phyloP scores from a whole-genome alignment of 1,140 invertebrate genomes.

The Drosophila burlai region DNA sequence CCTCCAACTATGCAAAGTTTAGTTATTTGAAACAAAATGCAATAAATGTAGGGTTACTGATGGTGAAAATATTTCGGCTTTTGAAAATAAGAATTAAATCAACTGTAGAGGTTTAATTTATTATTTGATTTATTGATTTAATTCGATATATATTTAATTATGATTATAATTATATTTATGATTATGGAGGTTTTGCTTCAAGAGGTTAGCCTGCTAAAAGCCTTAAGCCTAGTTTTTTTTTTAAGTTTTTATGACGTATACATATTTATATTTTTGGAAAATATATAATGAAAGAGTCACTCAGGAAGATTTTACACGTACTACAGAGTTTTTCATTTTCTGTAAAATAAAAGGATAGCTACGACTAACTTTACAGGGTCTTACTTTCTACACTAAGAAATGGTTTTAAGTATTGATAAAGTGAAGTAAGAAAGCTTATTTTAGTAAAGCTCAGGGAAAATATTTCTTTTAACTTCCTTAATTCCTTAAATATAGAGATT shows the following conservation, averaged over 20 bases:
- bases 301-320: not conserved
- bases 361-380: not conserved
- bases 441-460: not conserved
- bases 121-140: no score
- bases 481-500: no score
- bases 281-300: not conserved
- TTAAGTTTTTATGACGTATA: no score
- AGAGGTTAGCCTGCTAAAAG: no score
- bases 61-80: not conserved
- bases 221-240: no score
- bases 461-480: not conserved
- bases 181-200: no score
- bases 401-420: not conserved
- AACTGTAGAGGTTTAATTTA: no score
- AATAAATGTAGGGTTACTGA: not conserved
- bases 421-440: not conserved
- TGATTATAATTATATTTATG: no score
- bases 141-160: no score
- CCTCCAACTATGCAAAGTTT: conserved; percentile 4
- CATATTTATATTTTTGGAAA: not conserved
- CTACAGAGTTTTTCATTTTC: not conserved
- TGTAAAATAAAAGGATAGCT: not conserved
- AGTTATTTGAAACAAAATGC: not conserved
- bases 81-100: no score
- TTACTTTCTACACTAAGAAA: not conserved